phyloP scores from a whole-genome alignment of 2,113 vertebrate species.

The Saiga tatarica region DNA sequence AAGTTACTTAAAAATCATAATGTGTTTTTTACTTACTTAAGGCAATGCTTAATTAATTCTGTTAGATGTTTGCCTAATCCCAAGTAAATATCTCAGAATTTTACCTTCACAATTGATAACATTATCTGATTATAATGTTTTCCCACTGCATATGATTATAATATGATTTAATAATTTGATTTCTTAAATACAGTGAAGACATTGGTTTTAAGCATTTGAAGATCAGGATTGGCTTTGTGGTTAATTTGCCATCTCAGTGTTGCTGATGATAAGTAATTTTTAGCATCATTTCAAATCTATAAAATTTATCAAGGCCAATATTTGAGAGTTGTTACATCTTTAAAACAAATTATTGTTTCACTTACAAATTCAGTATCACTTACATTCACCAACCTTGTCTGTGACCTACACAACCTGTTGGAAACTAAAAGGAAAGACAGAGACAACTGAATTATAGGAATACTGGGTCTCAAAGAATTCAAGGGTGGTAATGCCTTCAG shows the following conservation, averaged over 20 bases:
- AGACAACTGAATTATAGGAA: neutral
- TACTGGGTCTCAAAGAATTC: neutral
- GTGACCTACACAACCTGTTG: neutral
- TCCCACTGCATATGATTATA: neutral
- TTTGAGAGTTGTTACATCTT: neutral
- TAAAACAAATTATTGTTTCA: conserved; percentile 20
- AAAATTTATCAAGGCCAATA: neutral
- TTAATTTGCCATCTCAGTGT: neutral
- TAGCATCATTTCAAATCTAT: neutral
- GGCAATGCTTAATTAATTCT: neutral
- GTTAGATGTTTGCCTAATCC: neutral
- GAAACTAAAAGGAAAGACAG: neutral
- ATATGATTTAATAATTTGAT: conserved; percentile 11
- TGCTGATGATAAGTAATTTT: neutral
- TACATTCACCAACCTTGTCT: neutral
- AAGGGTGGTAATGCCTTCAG: neutral
- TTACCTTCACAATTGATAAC: conserved; percentile 7
- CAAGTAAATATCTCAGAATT: neutral
- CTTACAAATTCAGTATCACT: neutral
- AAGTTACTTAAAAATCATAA: neutral
- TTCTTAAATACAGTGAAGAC: neutral
- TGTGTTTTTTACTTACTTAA: conserved; percentile 2
- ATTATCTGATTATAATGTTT: neutral
- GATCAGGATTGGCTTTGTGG: neutral
- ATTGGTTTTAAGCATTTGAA: neutral